Base-by-base conservation (phyloP, 35 echinoderm and acorn worm genomes). In the Ptychodera flava region DNA sequence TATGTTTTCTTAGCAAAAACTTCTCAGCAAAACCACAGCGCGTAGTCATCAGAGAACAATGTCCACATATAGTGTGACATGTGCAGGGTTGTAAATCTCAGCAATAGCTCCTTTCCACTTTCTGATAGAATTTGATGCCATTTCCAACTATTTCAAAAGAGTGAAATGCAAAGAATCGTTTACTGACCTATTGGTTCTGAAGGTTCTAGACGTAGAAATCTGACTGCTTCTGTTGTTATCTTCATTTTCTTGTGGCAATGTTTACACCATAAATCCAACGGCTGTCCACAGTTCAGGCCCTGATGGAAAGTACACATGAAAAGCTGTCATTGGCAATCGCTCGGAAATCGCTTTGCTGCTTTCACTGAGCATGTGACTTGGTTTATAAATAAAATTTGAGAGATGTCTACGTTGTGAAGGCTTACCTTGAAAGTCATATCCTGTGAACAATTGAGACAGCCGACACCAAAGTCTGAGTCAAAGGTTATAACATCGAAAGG, bases 181-280 rank as follows among this genome's bases (percentile, higher is more conserved):
- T 52, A 82, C 86, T 90, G 35, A 97, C 94, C 95, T 37, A 85
- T 84, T 79, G 88, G 79, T 80, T 82, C 93, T 82, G 92, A 87
- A 30, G 92, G 82, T 76, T 90, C 78, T 16, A 92, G 86, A 80
- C 83, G 87, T 76, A 92, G 80, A 78, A 99, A 92, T 84, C 85
- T 89, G 16, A 87, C 81, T 0, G 92, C 87, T 31, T 94, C 96
- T 33, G 89, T 80, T 28, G 28, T 29, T 29, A 99, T 31, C 6
- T 31, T 90, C 38, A 94, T 87, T 79, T 99, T 99, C 77, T 91
- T 37, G 52, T 99, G 96, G 85, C 96, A 99, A 31, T 92, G 92
- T 33, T 80, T 77, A 88, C 96, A 99, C 96, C 96, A 99, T 38
- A 79, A 84, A 27, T 31, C 82, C 28, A 77, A 84, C 0, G 30